phyloP scores from a whole-genome alignment of 1,140 invertebrate species.

The Temnothorax longispinosus region DNA sequence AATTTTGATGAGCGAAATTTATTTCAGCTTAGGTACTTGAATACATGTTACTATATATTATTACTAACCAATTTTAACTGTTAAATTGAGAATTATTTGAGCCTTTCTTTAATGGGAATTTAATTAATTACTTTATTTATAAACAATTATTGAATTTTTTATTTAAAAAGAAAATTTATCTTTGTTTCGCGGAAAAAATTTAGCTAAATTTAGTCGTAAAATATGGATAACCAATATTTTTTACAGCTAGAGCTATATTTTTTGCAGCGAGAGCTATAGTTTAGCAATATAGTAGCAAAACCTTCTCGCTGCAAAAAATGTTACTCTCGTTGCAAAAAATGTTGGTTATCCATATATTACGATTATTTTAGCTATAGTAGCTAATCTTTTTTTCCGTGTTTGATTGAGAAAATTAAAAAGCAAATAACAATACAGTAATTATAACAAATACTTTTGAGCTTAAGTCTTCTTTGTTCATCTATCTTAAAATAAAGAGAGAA shows the following conservation, averaged over 20 bases:
- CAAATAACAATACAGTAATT: background rate
- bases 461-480: too few relatives aligned
- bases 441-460: background rate
- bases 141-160: background rate
- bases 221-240: too few relatives aligned
- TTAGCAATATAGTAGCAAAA: too few relatives aligned
- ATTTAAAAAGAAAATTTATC: background rate
- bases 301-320: background rate
- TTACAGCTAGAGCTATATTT: too few relatives aligned
- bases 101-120: background rate
- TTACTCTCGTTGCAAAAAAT: too few relatives aligned
- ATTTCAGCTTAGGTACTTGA: background rate
- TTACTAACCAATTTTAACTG: background rate
- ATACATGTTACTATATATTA: background rate
- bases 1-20: background rate
- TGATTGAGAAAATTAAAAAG: background rate
- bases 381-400: background rate
- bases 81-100: too few relatives aligned
- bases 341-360: too few relatives aligned
- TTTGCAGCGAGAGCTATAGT: too few relatives aligned
- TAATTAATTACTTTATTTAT: background rate
- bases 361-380: too few relatives aligned
- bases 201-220: too few relatives aligned
- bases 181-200: background rate
- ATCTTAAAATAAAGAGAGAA: background rate